phyloP scores from a whole-genome alignment of 1,140 invertebrate genomes.

The Macrocentrus cingulum region DNA sequence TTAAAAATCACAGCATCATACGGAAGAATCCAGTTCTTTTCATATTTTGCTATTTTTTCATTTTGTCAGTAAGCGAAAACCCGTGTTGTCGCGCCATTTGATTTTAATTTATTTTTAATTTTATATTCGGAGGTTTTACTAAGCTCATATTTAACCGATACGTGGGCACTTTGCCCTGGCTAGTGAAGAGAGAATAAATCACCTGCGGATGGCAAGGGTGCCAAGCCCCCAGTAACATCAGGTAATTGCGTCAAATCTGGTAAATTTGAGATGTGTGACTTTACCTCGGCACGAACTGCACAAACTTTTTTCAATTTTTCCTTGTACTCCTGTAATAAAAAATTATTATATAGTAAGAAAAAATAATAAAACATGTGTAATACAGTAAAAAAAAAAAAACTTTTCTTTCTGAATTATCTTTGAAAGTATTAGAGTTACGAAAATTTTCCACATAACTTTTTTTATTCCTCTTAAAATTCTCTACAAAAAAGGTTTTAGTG shows the following conservation, averaged over 20 bases:
- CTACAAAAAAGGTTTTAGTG: too few species aligned
- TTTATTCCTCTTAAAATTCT: too few species aligned
- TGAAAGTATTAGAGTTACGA: too few species aligned
- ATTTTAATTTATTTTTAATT: too few species aligned
- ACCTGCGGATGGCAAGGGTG: conserved; percentile 89
- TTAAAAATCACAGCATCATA: conserved; percentile 2
- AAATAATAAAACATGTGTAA: conserved; percentile 8
- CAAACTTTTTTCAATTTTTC: conserved; percentile 85
- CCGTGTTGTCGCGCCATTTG: too few species aligned
- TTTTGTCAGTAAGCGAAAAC: not conserved
- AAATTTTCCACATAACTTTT: too few species aligned
- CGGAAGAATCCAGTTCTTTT: not conserved
- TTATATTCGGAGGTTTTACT: conserved; percentile 1
- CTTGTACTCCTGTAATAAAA: conserved; percentile 75
- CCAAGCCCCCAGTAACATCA: conserved; percentile 84
- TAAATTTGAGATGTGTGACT: conserved; percentile 88
- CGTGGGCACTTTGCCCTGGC: too few species aligned
- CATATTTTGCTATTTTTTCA: too few species aligned
- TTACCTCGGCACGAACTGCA: conserved; percentile 81
- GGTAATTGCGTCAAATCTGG: conserved; percentile 89
- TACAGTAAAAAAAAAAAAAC: too few species aligned
- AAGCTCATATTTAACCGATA: not conserved
- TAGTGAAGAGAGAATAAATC: conserved; percentile 80
- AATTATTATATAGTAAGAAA: conserved; percentile 2
- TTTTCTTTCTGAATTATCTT: too few species aligned